These are phyloP conservation scores for Phalloptychus januarius DNA, from an alignment of 2,797 vertebrate genomes.

Conservation along the genomic window DNA sequence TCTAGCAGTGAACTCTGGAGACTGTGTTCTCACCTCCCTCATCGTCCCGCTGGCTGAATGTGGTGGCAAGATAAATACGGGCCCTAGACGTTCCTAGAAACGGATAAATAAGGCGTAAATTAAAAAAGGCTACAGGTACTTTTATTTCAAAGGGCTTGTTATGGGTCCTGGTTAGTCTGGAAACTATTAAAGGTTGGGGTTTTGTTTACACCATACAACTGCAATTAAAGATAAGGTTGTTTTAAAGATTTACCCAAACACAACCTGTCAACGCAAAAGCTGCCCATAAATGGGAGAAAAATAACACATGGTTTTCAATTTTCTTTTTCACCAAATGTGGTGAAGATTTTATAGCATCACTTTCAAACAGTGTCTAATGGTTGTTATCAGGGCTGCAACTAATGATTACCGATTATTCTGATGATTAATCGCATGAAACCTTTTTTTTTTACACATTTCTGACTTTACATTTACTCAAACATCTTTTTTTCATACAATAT, in stretches of 20 bases:
- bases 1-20: neutral
- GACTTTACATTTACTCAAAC: too few relatives aligned
- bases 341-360: too few relatives aligned
- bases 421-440: too few relatives aligned
- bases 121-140: neutral
- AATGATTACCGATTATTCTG: too few relatives aligned
- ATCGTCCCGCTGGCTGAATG: neutral
- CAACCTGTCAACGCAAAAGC: neutral
- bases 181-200: neutral
- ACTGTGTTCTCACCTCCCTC: neutral
- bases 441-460: too few relatives aligned
- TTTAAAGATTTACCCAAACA: neutral
- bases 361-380: too few relatives aligned
- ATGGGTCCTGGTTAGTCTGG: neutral
- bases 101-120: neutral
- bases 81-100: neutral
- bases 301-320: neutral
- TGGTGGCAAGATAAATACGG: neutral
- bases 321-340: neutral
- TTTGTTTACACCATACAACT: neutral
- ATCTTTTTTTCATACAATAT: too few relatives aligned
- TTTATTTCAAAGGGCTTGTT: neutral
- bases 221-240: neutral
- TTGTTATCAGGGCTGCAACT: too few relatives aligned
- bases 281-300: neutral